Base-by-base conservation (phyloP, 2,888 invertebrate species). In the Epirrita christyi region DNA sequence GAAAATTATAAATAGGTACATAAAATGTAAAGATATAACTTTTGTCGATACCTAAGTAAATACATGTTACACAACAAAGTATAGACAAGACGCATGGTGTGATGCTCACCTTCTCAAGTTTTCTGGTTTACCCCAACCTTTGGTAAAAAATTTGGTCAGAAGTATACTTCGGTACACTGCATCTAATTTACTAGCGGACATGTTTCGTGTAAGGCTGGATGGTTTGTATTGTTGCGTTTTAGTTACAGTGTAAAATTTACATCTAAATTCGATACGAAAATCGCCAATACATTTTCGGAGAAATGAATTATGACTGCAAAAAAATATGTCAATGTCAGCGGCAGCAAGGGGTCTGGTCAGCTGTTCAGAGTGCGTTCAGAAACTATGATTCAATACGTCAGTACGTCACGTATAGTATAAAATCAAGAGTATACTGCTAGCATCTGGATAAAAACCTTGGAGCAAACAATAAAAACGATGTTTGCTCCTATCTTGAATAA, bases 81-180 rank as follows among this genome's bases (percentile, higher is more conserved):
- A 15, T 54, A 57, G 21, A 21, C 21, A 21, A 51, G 47, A 42
- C 40, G 43, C 27, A n/a, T 40, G 47, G 61, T 57, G 47, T 52
- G 54, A 55, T 57, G 56, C 71, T 79, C 75, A 96, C 98, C 96
- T 96, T 87, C 96, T 95, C 56, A 99, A 93, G 84, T 97, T 96
- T 74, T 98, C 97, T 21, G 98, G 97, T 79, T 96, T 95, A 6
- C 99, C 99, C 99, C 99, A 99, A 73, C 98, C 98, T 93, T 97
- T 97, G 0, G 96, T 97, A 80, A 99, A 99, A 85, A 98, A 98
- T 85, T 96, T 97, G 0, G 97, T 96, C 55, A 98, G 92, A 55
- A 98, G 93, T 78, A 98, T 93, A 80, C 96, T 96, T 68, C 98
- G 93, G 82, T 98, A 98, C 50, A 97, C 93, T 60, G 95, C 94